Evolutionary conservation across 2,113 vertebrate species (phyloP).

Genomic region (Pyrgilauda ruficollis): DNA sequence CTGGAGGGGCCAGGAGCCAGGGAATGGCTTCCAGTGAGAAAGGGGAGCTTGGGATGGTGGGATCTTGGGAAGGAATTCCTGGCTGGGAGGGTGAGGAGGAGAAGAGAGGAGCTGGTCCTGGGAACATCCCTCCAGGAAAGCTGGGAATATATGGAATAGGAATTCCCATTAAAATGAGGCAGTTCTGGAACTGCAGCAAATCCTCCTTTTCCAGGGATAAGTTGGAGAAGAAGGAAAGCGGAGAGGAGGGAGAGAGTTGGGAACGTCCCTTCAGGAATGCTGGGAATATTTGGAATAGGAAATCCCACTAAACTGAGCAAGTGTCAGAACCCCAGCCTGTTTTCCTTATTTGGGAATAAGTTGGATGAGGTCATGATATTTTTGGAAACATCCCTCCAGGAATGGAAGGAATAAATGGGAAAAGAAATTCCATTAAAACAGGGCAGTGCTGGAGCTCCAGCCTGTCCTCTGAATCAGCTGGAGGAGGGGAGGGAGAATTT

Average conservation of each 20-base stretch:
- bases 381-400: neutral
- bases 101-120: neutral
- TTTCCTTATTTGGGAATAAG: neutral
- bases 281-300: accelerated
- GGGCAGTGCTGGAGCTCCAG: accelerated
- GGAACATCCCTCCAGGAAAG: neutral
- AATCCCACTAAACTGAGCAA: accelerated
- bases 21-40: neutral
- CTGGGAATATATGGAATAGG: accelerated
- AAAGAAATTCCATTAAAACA: neutral
- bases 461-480: accelerated
- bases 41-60: neutral
- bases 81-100: neutral
- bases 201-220: neutral
- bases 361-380: accelerated
- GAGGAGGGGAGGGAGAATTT: neutral
- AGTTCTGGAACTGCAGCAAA: too few relatives aligned
- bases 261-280: neutral
- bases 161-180: neutral
- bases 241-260: too few relatives aligned
- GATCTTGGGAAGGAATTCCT: neutral
- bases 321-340: accelerated
- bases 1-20: too few relatives aligned
- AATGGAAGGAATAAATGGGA: neutral
- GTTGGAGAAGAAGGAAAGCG: too few relatives aligned